These are phyloP conservation scores for Goniozus legneri DNA, from an alignment of 1,140 invertebrate genomes.

Conservation along the genomic window DNA sequence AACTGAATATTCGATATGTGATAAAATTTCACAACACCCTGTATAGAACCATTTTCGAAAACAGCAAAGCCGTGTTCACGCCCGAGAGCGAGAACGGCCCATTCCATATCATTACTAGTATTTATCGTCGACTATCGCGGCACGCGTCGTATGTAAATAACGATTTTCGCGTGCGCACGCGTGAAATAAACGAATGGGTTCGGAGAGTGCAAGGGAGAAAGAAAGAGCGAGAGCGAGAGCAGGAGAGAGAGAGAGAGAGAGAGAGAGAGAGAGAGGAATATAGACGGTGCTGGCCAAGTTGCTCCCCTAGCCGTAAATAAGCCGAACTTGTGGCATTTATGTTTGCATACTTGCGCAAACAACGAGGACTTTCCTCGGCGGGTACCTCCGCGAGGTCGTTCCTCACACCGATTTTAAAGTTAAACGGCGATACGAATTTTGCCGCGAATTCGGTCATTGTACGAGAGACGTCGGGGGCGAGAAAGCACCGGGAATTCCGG, in stretches of 20 bases:
- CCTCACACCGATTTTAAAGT: no score
- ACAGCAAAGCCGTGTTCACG: background rate
- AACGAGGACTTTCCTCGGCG: slow-evolving; percentile 13
- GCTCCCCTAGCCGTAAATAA: slow-evolving; percentile 39
- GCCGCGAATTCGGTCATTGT: no score
- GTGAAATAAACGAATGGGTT: no score
- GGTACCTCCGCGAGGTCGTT: background rate
- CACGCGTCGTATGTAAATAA: slow-evolving; percentile 30
- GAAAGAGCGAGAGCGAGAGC: no score
- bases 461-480: no score
- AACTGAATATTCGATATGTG: background rate
- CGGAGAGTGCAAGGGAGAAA: no score
- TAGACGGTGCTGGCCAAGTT: slow-evolving; percentile 19
- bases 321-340: slow-evolving; percentile 42
- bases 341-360: slow-evolving; percentile 32
- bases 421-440: no score
- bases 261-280: no score
- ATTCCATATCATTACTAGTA: slow-evolving; percentile 35
- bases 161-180: slow-evolving; percentile 22
- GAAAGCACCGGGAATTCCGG: no score
- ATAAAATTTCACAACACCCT: background rate
- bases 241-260: no score
- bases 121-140: slow-evolving; percentile 26
- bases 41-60: background rate
- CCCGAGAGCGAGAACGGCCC: slow-evolving; percentile 14